These are phyloP conservation scores for Eupeodes luniger DNA, from an alignment of 2,888 invertebrate genomes.

Conservation along the genomic window DNA sequence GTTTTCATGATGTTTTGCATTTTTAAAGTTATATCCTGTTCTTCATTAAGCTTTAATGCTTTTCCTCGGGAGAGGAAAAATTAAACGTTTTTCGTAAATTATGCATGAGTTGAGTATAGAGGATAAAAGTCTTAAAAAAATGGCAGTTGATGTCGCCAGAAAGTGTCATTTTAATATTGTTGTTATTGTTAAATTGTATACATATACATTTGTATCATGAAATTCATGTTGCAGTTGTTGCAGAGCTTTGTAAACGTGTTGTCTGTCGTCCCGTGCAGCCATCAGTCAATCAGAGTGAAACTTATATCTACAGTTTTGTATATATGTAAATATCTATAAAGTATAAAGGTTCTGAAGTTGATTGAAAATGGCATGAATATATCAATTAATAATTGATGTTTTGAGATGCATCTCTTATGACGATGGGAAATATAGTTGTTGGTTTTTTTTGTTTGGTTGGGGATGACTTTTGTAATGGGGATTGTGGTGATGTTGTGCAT, in stretches of 20 bases:
- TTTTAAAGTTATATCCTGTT: slow-evolving; percentile 51
- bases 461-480: slow-evolving; percentile 14
- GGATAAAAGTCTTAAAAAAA: slow-evolving; percentile 19
- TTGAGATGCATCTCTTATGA: slow-evolving; percentile 25
- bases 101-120: slow-evolving; percentile 47
- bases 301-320: not conserved
- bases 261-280: slow-evolving; percentile 46
- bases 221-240: slow-evolving; percentile 21
- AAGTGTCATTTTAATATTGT: slow-evolving; percentile 19
- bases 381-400: slow-evolving; percentile 52
- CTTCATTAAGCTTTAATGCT: slow-evolving; percentile 57
- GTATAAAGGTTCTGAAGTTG: not conserved
- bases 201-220: slow-evolving; percentile 25
- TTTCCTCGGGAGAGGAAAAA: slow-evolving; percentile 56
- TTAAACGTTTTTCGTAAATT: slow-evolving; percentile 67
- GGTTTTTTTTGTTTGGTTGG: not conserved
- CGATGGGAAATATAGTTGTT: slow-evolving; percentile 18
- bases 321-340: too few relatives aligned
- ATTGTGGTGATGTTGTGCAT: slow-evolving; percentile 38
- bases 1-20: slow-evolving; percentile 1
- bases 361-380: slow-evolving; percentile 51
- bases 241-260: slow-evolving; percentile 35
- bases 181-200: slow-evolving; percentile 16
- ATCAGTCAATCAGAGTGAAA: slow-evolving; percentile 15
- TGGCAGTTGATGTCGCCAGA: slow-evolving; percentile 22